These are phyloP conservation scores for Avahi laniger DNA, from an alignment of 2,797 vertebrate genomes.

Conservation along the genomic window DNA sequence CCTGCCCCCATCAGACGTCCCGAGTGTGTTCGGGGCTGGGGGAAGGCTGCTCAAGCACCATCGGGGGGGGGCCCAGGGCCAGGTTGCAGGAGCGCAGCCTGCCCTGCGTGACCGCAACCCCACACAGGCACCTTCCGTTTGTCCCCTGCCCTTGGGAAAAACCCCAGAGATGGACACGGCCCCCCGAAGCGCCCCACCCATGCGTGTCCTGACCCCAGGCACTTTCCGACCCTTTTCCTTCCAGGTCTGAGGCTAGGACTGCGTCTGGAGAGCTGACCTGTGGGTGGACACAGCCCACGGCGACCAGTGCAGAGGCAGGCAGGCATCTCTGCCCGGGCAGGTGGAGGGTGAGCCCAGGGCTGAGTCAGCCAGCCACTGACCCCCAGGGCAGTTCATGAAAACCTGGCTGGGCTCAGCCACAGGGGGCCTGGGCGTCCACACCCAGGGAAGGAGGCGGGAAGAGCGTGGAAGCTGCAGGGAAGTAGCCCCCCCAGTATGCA, in stretches of 20 bases:
- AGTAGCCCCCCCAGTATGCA: too few species aligned
- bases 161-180: neutral
- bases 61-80: neutral
- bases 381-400: neutral
- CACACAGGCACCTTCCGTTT: neutral
- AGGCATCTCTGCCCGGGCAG: neutral
- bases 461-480: neutral
- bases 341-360: neutral
- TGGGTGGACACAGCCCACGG: neutral
- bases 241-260: neutral
- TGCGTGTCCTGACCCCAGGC: fast-evolving
- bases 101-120: neutral
- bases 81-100: neutral
- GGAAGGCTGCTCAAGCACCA: neutral
- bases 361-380: neutral
- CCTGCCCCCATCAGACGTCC: neutral
- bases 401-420: neutral
- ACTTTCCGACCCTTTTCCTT: too few species aligned
- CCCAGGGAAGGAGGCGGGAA: too few species aligned
- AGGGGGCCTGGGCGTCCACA: neutral
- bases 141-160: neutral
- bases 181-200: too few species aligned
- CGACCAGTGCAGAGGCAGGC: neutral
- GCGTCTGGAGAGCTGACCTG: neutral
- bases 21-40: neutral